Evolutionary conservation across 2,888 invertebrate species (phyloP), one percentile per base, ranked within the genome.

Genomic region (Cantharis lateralis): DNA sequence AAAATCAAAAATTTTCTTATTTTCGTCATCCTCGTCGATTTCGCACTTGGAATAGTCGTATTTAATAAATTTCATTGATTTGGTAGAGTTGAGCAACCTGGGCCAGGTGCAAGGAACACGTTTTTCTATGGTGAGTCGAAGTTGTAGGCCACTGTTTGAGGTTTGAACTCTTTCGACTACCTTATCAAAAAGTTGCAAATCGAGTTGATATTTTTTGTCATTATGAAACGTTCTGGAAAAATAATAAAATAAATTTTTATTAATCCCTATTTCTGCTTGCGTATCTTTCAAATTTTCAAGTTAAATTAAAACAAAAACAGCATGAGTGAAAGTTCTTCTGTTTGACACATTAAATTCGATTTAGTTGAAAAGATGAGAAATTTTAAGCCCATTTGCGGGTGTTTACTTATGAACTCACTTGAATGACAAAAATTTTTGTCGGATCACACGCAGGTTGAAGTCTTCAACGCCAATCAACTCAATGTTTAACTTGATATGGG

Each of bases 51-150:
- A 76, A 9, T 84, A 26, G 64, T 87, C 85, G 74, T 86, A 87
- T 74, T 82, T 84, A 28, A 87, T 84, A 77, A 87, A 82, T 15
- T 84, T 82, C 64, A 84, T 62, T 70, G 82, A 82, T 71, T 84
- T 81, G n/a, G 82, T 82, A 13, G 83, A 80, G 20, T 79, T 70
- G 3, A 83, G 81, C 26, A 88, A 79, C 69, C 86, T 80, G 0
- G 84, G 83, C 88, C 88, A 88, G 68, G 84, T 84, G 10, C 71
- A 77, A 0, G 77, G 70, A 10, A 80, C 81, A 1, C 70, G 24
- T 81, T 88, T 88, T 11, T 78, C 83, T 15, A 88, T 78, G 1
- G 80, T 82, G 5, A 86, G 78, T 66, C 81, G 74, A 11, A 88
- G 78, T 71, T 84, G 81, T 1, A 81, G 81, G 0, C 87, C 87